Percentiles rank a stretch among this genome's conserved stretches.
Conservation (phyloP, 2,888 invertebrate genomes). For the Linnaemya vulpina region DNA sequence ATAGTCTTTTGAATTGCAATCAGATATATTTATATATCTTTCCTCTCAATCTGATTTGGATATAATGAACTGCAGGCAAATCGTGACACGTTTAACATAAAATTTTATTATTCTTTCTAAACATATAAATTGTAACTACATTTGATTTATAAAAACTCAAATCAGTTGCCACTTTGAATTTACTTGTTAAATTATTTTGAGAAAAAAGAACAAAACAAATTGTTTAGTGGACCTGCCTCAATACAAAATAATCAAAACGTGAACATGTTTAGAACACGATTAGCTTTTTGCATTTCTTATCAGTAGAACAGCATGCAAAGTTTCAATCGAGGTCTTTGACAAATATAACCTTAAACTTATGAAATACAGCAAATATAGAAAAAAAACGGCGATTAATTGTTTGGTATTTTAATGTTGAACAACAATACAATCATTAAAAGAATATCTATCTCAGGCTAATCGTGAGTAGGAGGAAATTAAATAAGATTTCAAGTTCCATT, state of each 20-base stretch:
- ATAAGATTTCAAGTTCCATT: neutral
- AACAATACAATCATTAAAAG: neutral
- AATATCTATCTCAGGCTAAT: neutral
- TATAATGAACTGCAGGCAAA: neutral
- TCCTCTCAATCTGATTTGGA: neutral
- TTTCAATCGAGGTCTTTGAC: neutral
- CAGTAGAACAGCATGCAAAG: conserved; percentile 4
- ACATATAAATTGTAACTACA: neutral
- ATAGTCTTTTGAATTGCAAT: too few species aligned
- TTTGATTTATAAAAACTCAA: neutral
- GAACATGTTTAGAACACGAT: conserved; percentile 31
- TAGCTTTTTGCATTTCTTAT: conserved; percentile 16
- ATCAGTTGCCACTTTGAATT: too few species aligned
- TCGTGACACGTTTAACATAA: conserved; percentile 21
- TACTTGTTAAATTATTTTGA: too few species aligned
- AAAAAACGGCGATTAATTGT: conserved; percentile 3
- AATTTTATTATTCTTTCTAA: neutral
- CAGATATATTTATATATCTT: too few species aligned
- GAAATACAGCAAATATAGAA: neutral
- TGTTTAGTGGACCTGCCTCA: conserved; percentile 8
- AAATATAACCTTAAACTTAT: conserved; percentile 29
- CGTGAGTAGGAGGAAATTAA: conserved; percentile 15
- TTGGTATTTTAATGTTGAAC: neutral
- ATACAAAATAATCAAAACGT: conserved; percentile 28
- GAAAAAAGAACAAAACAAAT: conserved; percentile 1